Conservation (phyloP, 1,140 invertebrate species). For the Atopsyche davidsoni region DNA sequence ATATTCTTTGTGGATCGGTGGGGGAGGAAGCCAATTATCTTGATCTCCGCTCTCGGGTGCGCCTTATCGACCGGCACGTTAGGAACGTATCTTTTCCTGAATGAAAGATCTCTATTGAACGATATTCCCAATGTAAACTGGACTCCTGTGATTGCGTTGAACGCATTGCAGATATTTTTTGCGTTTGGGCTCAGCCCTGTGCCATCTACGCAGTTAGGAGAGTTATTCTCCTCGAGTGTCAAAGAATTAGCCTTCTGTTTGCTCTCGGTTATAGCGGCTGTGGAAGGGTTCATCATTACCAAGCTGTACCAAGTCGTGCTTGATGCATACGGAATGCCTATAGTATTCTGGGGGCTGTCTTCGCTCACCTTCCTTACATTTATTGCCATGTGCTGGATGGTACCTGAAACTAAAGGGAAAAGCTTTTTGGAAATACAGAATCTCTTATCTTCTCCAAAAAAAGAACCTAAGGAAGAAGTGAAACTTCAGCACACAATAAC, state of each 20-base stretch:
- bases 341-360: conserved; percentile 26
- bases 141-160: conserved; percentile 20
- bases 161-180: conserved; percentile 26
- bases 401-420: conserved; percentile 27
- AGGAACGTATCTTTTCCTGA: conserved; percentile 25
- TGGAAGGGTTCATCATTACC: conserved; percentile 26
- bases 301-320: conserved; percentile 26
- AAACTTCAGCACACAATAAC: conserved; percentile 18
- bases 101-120: conserved; percentile 12
- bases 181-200: conserved; percentile 24
- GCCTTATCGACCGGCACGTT: conserved; percentile 16
- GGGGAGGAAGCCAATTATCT: conserved; percentile 25
- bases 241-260: conserved; percentile 27
- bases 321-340: conserved; percentile 19
- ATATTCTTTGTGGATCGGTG: conserved; percentile 27
- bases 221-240: conserved; percentile 25
- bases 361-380: conserved; percentile 18
- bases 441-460: conserved; percentile 11
- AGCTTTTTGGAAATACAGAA: conserved; percentile 28
- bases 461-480: conserved; percentile 9
- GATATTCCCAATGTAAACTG: conserved; percentile 18
- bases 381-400: conserved; percentile 12
- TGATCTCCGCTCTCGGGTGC: conserved; percentile 24
- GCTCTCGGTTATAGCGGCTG: conserved; percentile 18
- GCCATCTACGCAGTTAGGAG: conserved; percentile 27